These are phyloP conservation scores for Drosophila nebulosa DNA, from an alignment of 1,140 invertebrate species.

Conservation along the genomic window DNA sequence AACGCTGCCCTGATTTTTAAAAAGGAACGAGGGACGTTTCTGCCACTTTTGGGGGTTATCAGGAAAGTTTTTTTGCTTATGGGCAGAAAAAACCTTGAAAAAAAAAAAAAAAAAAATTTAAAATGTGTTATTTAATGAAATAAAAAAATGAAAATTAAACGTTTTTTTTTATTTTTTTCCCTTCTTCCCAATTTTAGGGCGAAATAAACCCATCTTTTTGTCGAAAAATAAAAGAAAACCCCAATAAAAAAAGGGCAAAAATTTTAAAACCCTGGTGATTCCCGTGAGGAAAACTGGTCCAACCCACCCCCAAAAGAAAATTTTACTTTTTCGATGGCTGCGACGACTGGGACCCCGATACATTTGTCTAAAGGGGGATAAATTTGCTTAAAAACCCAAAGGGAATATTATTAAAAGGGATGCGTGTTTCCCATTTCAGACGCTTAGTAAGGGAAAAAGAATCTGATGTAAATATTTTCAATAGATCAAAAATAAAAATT, in stretches of 20 bases:
- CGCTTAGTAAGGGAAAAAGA: too few relatives aligned
- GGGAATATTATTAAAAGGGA: background rate
- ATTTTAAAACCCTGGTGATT: conserved; percentile 53
- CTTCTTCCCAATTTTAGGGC: conserved; percentile 77
- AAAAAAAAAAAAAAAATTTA: too few relatives aligned
- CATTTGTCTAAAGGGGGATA: conserved; percentile 48
- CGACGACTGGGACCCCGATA: conserved; percentile 47
- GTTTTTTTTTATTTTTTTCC: conserved; percentile 32
- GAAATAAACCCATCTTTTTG: conserved; percentile 71
- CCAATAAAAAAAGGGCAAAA: conserved; percentile 72
- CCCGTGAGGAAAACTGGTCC: conserved; percentile 63
- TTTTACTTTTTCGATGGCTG: conserved; percentile 58
- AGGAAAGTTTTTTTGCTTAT: conserved; percentile 84
- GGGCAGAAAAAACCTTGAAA: conserved; percentile 80
- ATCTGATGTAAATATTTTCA: background rate
- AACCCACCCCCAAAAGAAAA: conserved; percentile 62
- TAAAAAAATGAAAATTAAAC: background rate
- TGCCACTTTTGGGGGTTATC: conserved; percentile 85
- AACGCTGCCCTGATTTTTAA: conserved; percentile 83
- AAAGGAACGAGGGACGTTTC: conserved; percentile 83
- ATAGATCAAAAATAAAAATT: background rate
- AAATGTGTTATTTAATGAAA: conserved; percentile 22
- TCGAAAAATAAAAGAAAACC: conserved; percentile 75
- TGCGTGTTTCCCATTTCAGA: too few relatives aligned
- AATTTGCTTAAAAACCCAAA: background rate